Conservation (phyloP, 2,797 vertebrate genomes). For the Eutrigla gurnardus region DNA sequence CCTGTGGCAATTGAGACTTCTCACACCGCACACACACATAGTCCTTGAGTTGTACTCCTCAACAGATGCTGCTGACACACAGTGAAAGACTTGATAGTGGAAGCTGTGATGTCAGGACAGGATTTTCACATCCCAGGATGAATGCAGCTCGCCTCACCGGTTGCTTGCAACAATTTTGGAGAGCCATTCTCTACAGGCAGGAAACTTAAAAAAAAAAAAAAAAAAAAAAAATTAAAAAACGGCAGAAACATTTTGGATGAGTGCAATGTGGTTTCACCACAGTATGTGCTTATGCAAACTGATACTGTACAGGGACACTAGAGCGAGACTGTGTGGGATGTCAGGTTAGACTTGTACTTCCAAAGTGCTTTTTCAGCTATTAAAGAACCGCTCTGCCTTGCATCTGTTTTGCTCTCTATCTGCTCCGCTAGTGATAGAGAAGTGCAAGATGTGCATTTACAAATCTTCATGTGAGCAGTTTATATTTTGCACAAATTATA, state of each 20-base stretch:
- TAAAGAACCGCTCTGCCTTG: slow-evolving; percentile 61
- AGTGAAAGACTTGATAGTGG: slow-evolving; percentile 31
- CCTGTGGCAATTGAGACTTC: slow-evolving; percentile 50
- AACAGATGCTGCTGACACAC: slow-evolving; percentile 43
- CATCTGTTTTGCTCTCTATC: slow-evolving; percentile 50
- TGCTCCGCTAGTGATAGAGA: slow-evolving; percentile 45
- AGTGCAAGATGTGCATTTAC: slow-evolving; percentile 61
- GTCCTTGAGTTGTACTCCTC: slow-evolving; percentile 35
- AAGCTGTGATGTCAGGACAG: slow-evolving; percentile 43
- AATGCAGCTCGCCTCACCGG: slow-evolving; percentile 31
- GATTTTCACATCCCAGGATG: slow-evolving; percentile 38
- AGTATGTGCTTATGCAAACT: slow-evolving; percentile 54
- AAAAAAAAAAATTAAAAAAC: slow-evolving; percentile 1
- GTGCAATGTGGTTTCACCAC: slow-evolving; percentile 47
- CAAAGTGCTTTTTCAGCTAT: slow-evolving; percentile 64
- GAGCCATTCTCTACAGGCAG: slow-evolving; percentile 34
- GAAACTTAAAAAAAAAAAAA: slow-evolving; percentile 13
- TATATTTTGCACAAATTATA: slow-evolving; percentile 75
- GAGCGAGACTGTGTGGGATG: slow-evolving; percentile 43
- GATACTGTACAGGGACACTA: slow-evolving; percentile 57
- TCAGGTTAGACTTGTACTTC: slow-evolving; percentile 48
- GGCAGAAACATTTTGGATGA: slow-evolving; percentile 46
- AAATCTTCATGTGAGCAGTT: slow-evolving; percentile 49
- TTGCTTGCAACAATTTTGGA: slow-evolving; percentile 34
- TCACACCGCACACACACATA: slow-evolving; percentile 25